These are phyloP conservation scores for Petrosia ficiformis DNA, from an alignment of 37 sponge, comb jelly and placozoan species.

Conservation along the genomic window DNA sequence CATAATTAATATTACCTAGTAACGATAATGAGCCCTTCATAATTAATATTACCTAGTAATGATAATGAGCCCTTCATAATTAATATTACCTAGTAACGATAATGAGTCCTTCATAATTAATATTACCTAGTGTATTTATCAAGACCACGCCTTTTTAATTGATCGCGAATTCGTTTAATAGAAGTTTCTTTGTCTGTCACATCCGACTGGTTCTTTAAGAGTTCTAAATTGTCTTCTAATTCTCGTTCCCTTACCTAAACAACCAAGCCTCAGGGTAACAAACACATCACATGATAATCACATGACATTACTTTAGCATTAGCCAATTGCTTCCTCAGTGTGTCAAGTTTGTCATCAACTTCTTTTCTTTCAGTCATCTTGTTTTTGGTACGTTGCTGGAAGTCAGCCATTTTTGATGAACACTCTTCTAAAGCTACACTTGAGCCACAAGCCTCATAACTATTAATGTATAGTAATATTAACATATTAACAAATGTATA, in stretches of 20 bases:
- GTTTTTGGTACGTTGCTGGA: neutral
- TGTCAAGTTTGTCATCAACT: constrained; percentile 34
- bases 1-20: no score
- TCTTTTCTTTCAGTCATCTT: constrained; percentile 28
- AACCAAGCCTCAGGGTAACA: neutral
- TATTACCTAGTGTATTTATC: constrained; percentile 49
- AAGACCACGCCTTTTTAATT: constrained; percentile 38
- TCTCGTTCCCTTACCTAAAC: constrained; percentile 53
- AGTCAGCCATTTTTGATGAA: constrained; percentile 10
- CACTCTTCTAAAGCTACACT: constrained; percentile 17
- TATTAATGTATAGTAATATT: neutral
- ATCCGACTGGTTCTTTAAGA: constrained; percentile 24
- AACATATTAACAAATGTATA: no score
- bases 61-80: no score
- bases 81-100: no score
- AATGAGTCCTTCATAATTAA: neutral
- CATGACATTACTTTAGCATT: constrained; percentile 41
- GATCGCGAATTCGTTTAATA: constrained; percentile 21
- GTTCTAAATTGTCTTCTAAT: constrained; percentile 53
- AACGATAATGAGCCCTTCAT: no score
- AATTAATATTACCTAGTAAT: no score
- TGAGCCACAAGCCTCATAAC: neutral
- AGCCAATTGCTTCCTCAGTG: constrained; percentile 51
- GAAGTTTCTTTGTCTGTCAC: constrained; percentile 21
- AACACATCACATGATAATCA: no score